Conservation (phyloP, 2,888 invertebrate species). For the Dorcus parallelipipedus region DNA sequence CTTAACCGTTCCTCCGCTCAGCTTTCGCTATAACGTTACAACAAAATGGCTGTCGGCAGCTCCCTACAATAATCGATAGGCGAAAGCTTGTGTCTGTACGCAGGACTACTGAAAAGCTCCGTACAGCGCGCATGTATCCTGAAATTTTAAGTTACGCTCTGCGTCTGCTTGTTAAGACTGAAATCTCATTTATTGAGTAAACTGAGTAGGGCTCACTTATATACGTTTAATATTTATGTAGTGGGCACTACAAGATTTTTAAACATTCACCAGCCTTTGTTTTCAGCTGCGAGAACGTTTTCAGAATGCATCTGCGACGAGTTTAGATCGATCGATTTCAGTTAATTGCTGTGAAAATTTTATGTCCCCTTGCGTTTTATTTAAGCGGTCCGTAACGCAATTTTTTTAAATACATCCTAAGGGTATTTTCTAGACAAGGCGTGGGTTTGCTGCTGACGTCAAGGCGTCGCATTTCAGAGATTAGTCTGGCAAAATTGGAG, state of each 20-base stretch:
- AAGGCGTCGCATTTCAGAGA: not conserved
- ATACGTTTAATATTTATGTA: too few species aligned
- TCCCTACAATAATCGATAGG: conserved; percentile 45
- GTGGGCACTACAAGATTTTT: too few species aligned
- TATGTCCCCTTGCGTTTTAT: too few species aligned
- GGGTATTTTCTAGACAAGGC: not conserved
- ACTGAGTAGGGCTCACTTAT: not conserved
- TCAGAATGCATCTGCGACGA: too few species aligned
- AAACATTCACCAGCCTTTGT: too few species aligned
- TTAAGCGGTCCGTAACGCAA: too few species aligned
- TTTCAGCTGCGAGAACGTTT: too few species aligned
- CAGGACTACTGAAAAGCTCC: conserved; percentile 33
- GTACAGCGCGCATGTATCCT: conserved; percentile 24
- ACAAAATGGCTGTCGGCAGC: conserved; percentile 43
- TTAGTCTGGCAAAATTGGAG: not conserved
- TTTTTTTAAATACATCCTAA: not conserved
- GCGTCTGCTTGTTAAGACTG: not conserved
- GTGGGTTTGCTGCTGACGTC: not conserved
- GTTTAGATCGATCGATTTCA: too few species aligned
- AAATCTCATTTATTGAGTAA: conserved; percentile 10
- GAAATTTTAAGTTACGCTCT: conserved; percentile 7
- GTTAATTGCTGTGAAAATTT: too few species aligned
- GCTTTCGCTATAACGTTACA: conserved; percentile 25
- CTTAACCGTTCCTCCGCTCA: conserved; percentile 17
- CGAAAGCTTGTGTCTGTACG: conserved; percentile 32